phyloP scores from a whole-genome alignment of 2,888 invertebrate species.

The Rhingia campestris region DNA sequence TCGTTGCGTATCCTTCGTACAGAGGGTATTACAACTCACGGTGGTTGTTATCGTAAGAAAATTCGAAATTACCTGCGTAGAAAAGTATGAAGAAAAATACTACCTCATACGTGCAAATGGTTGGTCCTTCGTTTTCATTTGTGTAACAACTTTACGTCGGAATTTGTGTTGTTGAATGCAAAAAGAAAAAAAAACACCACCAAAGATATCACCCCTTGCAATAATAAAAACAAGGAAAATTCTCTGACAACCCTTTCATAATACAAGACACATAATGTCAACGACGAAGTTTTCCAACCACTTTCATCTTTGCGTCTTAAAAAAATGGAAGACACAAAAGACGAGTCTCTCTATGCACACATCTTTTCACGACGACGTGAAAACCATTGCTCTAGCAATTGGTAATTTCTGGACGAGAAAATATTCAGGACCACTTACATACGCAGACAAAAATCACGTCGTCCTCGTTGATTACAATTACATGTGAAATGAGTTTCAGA shows the following conservation, averaged over 20 bases:
- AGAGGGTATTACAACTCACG: too few species aligned
- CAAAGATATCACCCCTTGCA: conserved; percentile 54
- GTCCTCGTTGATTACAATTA: conserved; percentile 63
- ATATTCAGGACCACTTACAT: conserved; percentile 36
- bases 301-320: conserved; percentile 56
- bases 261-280: conserved; percentile 61
- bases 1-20: conserved; percentile 64
- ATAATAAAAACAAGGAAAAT: conserved; percentile 16
- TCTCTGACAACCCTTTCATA: conserved; percentile 56
- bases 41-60: conserved; percentile 56
- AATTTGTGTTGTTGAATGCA: conserved; percentile 36
- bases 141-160: conserved; percentile 18
- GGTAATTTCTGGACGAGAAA: conserved; percentile 42
- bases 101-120: background rate
- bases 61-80: conserved; percentile 59
- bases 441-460: conserved; percentile 46
- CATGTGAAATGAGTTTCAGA: conserved; percentile 62
- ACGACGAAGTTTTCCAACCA: conserved; percentile 63
- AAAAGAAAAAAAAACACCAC: conserved; percentile 40
- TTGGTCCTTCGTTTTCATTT: conserved; percentile 22
- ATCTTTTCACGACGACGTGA: background rate
- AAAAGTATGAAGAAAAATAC: conserved; percentile 7
- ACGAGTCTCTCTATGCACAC: too few species aligned
- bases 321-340: conserved; percentile 24
- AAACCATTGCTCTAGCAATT: conserved; percentile 35